A percentile compares a stretch with the other conserved stretches of the same genome.
phyloP scores from a whole-genome alignment of 2,797 vertebrate genomes.

The Prionace glauca region DNA sequence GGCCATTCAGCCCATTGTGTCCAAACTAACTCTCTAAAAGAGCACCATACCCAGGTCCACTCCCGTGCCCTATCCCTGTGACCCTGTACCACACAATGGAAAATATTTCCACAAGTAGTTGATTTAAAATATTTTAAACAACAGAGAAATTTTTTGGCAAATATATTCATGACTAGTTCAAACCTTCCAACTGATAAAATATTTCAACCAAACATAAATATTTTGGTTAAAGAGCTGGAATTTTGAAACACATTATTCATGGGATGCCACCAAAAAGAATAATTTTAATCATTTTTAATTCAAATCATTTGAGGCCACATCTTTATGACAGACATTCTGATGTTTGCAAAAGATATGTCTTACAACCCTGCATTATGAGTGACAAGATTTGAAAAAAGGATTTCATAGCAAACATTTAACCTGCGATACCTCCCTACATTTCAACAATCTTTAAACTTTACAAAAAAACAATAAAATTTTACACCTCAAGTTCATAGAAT shows the following conservation, averaged over 20 bases:
- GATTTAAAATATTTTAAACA: neutral
- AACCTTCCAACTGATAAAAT: neutral
- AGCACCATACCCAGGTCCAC: too few species aligned
- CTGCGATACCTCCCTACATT: neutral
- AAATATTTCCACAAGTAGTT: neutral
- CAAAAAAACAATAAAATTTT: neutral
- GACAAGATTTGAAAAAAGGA: neutral
- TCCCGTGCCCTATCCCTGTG: too few species aligned
- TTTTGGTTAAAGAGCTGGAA: too few species aligned
- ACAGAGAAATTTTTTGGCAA: neutral
- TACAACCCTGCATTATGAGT: neutral
- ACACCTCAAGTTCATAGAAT: neutral
- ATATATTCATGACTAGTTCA: neutral
- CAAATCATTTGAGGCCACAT: neutral
- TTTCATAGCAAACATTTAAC: neutral
- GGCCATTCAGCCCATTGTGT: too few species aligned
- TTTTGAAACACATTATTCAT: too few species aligned
- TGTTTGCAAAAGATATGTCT: neutral
- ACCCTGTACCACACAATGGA: neutral
- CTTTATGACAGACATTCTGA: neutral
- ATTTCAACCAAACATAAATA: too few species aligned
- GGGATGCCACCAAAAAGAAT: too few species aligned
- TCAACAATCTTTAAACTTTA: neutral
- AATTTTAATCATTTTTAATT: neutral
- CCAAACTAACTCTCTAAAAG: too few species aligned